These are phyloP conservation scores for Micromys minutus DNA, from an alignment of 2,113 vertebrate species.

Conservation along the genomic window DNA sequence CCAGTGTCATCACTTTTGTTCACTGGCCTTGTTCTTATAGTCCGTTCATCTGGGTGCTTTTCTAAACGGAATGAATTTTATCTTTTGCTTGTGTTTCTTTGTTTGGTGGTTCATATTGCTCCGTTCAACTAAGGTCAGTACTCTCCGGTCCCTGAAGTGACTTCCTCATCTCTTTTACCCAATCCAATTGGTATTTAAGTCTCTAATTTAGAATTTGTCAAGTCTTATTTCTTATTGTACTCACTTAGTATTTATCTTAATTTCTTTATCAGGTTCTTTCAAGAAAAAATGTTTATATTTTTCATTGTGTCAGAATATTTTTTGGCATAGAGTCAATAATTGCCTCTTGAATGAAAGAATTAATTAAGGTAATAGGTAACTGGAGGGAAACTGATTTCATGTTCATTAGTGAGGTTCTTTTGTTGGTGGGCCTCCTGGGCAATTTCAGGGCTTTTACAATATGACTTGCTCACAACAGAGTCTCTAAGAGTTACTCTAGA, in stretches of 20 bases:
- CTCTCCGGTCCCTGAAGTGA: neutral
- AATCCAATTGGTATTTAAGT: neutral
- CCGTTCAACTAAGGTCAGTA: neutral
- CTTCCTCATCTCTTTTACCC: neutral
- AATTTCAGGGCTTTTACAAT: constrained; percentile 34
- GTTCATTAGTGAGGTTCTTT: constrained; percentile 24
- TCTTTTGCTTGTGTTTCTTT: neutral
- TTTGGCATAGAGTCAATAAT: neutral
- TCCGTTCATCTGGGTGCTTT: neutral
- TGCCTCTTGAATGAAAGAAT: neutral
- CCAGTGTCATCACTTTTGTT: neutral
- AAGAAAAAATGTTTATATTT: constrained; percentile 16
- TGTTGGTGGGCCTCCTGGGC: neutral
- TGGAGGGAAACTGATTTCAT: neutral
- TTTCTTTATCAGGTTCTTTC: neutral
- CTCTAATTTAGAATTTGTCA: neutral
- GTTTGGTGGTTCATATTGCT: neutral
- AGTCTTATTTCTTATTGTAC: neutral
- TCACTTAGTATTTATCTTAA: neutral
- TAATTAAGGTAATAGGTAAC: neutral
- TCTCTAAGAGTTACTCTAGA: constrained; percentile 61
- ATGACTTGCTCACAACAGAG: constrained; percentile 29
- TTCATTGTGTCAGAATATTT: neutral
- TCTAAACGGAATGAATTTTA: neutral
- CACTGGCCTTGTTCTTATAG: neutral